phyloP scores from a whole-genome alignment of 2,113 vertebrate species.

The Siniperca knerii region DNA sequence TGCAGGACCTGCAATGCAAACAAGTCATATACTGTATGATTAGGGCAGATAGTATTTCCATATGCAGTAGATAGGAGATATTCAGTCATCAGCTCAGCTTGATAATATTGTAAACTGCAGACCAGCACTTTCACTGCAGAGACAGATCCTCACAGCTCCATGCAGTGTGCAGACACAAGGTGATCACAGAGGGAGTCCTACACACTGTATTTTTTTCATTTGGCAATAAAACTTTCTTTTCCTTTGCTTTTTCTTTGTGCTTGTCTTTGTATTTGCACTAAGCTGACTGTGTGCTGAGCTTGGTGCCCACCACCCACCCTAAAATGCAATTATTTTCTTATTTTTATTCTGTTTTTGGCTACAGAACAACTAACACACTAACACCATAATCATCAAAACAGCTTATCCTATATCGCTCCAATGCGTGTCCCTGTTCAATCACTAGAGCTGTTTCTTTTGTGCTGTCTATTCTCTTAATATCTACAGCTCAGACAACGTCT shows the following conservation, averaged over 20 bases:
- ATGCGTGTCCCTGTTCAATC: constrained; percentile 80
- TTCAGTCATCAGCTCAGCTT: constrained; percentile 46
- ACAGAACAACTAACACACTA: constrained; percentile 64
- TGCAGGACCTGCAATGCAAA: constrained; percentile 74
- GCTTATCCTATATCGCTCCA: constrained; percentile 72
- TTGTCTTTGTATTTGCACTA: constrained; percentile 76
- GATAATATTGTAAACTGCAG: constrained; percentile 50
- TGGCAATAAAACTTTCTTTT: constrained; percentile 72
- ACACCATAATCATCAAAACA: constrained; percentile 68
- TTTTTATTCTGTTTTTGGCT: constrained; percentile 57
- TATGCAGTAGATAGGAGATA: constrained; percentile 54
- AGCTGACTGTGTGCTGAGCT: constrained; percentile 78
- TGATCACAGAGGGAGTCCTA: constrained; percentile 70
- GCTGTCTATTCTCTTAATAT: constrained; percentile 85
- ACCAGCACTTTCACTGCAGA: constrained; percentile 58
- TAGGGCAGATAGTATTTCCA: constrained; percentile 51
- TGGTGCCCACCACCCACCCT: constrained; percentile 66
- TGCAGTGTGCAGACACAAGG: constrained; percentile 86
- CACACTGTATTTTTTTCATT: constrained; percentile 72
- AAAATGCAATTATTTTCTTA: constrained; percentile 51
- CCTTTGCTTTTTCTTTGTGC: constrained; percentile 74
- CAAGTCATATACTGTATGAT: constrained; percentile 50
- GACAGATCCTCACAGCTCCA: constrained; percentile 76
- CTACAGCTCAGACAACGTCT: constrained; percentile 89
- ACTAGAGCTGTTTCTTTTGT: constrained; percentile 85